phyloP scores from a whole-genome alignment of 2,797 vertebrate genomes.

The Aphelocoma californica region DNA sequence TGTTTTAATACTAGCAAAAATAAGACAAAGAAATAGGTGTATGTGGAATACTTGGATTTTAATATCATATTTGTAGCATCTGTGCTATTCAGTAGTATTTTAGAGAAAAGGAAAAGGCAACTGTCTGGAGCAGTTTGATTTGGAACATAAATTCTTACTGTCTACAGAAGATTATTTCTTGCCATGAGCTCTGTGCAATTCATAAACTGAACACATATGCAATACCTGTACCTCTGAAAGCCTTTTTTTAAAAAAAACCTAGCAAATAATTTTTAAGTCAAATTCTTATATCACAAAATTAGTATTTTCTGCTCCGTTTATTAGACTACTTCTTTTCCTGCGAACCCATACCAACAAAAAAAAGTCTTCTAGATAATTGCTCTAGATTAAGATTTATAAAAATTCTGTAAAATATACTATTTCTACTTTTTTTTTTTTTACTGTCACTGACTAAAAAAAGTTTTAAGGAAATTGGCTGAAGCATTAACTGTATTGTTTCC shows the following conservation, averaged over 20 bases:
- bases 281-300: neutral
- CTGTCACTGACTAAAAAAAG: neutral
- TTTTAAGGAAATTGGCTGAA: neutral
- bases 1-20: neutral
- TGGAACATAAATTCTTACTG: neutral
- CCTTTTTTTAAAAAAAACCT: neutral
- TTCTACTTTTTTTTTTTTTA: neutral
- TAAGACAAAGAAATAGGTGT: neutral
- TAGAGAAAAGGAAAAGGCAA: neutral
- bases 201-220: neutral
- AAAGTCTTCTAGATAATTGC: neutral
- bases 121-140: neutral
- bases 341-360: neutral
- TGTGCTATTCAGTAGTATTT: neutral
- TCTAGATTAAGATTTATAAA: neutral
- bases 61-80: neutral
- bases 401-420: fast-evolving
- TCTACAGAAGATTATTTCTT: neutral
- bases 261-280: neutral
- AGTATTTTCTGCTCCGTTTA: neutral
- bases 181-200: neutral
- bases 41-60: neutral
- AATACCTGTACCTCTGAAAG: neutral
- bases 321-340: neutral
- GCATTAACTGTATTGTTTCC: neutral